phyloP scores from a whole-genome alignment of 2,113 vertebrate genomes.

The Myrmecophaga tridactyla region DNA sequence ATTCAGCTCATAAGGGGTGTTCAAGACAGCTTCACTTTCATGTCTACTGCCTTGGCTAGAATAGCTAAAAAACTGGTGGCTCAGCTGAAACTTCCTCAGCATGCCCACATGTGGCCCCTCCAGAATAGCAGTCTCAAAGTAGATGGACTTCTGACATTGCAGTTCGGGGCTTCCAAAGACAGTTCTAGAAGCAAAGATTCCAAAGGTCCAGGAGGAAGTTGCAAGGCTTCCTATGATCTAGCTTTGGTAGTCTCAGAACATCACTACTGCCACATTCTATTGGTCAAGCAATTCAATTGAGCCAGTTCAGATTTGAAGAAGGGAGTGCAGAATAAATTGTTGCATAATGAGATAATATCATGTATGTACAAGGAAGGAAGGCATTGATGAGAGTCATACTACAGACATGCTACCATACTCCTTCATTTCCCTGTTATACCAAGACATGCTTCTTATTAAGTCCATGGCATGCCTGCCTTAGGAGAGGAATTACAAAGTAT shows the following conservation, averaged over 20 bases:
- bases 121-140: neutral
- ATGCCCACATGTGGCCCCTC: neutral
- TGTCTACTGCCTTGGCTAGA: neutral
- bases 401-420: neutral
- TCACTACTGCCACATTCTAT: neutral
- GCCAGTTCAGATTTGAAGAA: neutral
- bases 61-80: neutral
- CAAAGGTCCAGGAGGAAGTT: neutral
- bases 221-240: neutral
- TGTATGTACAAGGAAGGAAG: neutral
- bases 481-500: neutral
- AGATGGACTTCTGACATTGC: neutral
- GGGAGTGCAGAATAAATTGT: neutral
- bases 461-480: neutral
- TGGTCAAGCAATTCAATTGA: neutral
- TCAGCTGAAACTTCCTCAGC: neutral
- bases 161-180: neutral
- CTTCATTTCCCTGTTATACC: neutral
- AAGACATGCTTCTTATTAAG: neutral
- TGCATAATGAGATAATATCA: neutral
- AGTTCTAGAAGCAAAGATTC: neutral
- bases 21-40: no score
- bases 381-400: neutral
- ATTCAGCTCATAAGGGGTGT: neutral
- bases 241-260: neutral